Conservation (phyloP, 2,888 invertebrate genomes). For the Platerodrilus igneus region DNA sequence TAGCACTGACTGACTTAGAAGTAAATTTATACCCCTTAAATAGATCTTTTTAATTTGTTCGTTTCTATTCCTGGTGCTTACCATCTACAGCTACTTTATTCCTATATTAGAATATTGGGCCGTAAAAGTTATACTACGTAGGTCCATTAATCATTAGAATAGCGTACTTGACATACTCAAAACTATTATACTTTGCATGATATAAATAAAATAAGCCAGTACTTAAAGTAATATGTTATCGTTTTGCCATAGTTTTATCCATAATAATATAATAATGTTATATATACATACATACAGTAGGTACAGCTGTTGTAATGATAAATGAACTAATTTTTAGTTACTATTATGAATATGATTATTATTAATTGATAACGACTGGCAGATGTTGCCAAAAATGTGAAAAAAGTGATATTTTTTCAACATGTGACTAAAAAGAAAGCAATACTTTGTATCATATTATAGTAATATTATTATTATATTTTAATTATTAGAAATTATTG, state of each 20-base stretch:
- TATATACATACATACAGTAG: too few relatives aligned
- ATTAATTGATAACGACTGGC: conserved; percentile 24
- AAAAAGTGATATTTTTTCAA: conserved; percentile 63
- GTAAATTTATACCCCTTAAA: conserved; percentile 14
- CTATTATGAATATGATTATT: conserved; percentile 11
- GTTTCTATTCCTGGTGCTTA: conserved; percentile 35
- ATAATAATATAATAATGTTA: too few relatives aligned
- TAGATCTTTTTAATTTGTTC: conserved; percentile 4
- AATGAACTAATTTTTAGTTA: too few relatives aligned
- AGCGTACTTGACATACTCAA: conserved; percentile 40
- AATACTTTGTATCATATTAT: conserved; percentile 69
- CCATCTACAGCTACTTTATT: conserved; percentile 36
- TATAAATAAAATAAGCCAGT: too few relatives aligned
- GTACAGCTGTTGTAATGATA: conserved; percentile 50
- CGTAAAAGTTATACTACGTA: conserved; percentile 28
- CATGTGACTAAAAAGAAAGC: conserved; percentile 72
- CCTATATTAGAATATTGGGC: conserved; percentile 35
- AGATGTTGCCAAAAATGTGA: conserved; percentile 36
- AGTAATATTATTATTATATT: too few relatives aligned
- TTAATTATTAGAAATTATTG: conserved; percentile 43
- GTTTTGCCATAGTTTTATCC: conserved; percentile 34
- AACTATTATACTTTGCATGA: conserved; percentile 24
- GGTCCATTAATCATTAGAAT: conserved; percentile 49
- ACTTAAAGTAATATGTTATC: conserved; percentile 17
- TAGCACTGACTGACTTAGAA: conserved; percentile 28